Evolutionary conservation across 2,113 vertebrate species (phyloP), one percentile per base, ranked within the genome.

Genomic region (Trichechus manatus): DNA sequence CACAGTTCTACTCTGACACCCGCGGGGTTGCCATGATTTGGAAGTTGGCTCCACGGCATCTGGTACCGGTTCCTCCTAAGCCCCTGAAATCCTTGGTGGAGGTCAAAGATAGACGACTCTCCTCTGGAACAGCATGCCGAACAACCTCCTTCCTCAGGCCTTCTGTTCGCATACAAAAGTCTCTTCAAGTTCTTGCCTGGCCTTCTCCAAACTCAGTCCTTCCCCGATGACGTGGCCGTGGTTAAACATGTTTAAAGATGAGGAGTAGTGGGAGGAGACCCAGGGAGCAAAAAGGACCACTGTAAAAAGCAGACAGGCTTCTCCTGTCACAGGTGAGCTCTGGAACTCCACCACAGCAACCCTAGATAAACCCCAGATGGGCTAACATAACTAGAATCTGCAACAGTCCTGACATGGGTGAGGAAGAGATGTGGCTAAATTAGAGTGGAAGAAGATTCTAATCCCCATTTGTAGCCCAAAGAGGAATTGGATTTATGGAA

Each of bases 291-390:
- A 94, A 94, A 44, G 25, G 44, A 13, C 36, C 42, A 39, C 10
- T 22, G 2, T 10, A 68, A 50, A 47, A 95, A 44, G 15, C 23
- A 82, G 68, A 42, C 20, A 14, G 72, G 4, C 68, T n/a, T 20
- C 63, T 53, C 42, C 5, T 2, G 10, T 80, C 25, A 56, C 6
- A 50, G 36, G 9, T 11, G 29, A 88, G 3, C 15, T 66, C 36
- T 53, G 56, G 7, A 31, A 64, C n/a, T 59, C 44, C 1, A 29
- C 64, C 33, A 14, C 9, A 0, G 1, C 5, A 11, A 13, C 53
- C 66, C 27, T 7, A 22, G 36, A 36, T 3, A 1, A 22, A 61
- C 47, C 70, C 15, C 20, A 23, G 22, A 47, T 0, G 33, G 17
- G 47, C 22, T 13, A 5, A 22, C 2, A 9, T 8, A 27, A 17